A percentile compares a stretch with the other conserved stretches of the same genome.
Evolutionary conservation across 2,113 vertebrate species (phyloP).

Genomic region (Pholis gunnellus): DNA sequence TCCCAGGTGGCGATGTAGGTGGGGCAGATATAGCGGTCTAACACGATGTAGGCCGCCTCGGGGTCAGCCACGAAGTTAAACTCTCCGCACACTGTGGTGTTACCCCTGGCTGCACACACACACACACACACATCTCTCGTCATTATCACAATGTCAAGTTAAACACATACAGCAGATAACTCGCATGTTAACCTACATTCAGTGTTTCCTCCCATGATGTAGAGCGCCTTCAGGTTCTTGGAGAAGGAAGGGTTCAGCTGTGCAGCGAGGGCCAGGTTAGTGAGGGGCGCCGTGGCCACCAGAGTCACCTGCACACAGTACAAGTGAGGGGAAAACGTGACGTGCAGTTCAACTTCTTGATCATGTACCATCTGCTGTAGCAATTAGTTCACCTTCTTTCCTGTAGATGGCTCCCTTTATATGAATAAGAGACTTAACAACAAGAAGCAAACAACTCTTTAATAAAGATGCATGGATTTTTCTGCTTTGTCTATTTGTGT

Average conservation of each 20-base stretch:
- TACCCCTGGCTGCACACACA: slow-evolving; percentile 78
- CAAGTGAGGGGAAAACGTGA: neutral
- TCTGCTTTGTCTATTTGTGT: neutral
- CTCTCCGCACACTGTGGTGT: slow-evolving; percentile 80
- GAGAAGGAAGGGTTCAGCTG: slow-evolving; percentile 80
- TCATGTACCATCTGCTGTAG: neutral
- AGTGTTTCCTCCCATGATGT: slow-evolving; percentile 86
- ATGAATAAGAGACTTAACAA: neutral
- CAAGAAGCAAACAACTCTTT: neutral
- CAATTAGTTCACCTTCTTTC: neutral
- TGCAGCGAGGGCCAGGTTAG: slow-evolving; percentile 83
- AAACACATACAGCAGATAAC: neutral
- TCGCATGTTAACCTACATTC: slow-evolving; percentile 60
- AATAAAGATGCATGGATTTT: neutral
- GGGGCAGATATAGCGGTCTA: slow-evolving; percentile 81
- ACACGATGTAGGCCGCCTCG: slow-evolving; percentile 82
- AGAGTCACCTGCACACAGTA: slow-evolving; percentile 66
- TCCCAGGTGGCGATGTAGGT: slow-evolving; percentile 85
- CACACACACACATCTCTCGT: neutral
- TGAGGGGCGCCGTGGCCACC: slow-evolving; percentile 79
- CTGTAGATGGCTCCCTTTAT: neutral
- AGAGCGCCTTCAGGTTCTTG: slow-evolving; percentile 78
- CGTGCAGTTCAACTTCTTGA: neutral
- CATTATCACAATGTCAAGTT: neutral
- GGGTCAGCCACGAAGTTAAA: slow-evolving; percentile 85